A percentile compares a stretch with the other conserved stretches of the same genome.
phyloP scores from a whole-genome alignment of 2,888 invertebrate genomes.

The Aplocera efformata region DNA sequence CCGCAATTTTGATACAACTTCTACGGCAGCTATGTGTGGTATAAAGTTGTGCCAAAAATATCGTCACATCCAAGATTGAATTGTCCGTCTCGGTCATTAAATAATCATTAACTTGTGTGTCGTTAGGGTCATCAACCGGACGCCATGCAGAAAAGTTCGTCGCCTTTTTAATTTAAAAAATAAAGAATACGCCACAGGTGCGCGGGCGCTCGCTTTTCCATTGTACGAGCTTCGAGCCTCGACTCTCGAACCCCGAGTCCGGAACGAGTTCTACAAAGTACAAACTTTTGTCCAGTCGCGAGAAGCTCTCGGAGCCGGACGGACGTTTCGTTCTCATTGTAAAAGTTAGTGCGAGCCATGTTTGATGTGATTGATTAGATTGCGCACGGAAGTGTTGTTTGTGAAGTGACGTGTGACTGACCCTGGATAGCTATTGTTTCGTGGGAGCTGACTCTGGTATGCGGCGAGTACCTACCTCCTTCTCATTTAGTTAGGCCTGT shows the following conservation, averaged over 20 bases:
- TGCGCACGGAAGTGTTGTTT: conserved; percentile 33
- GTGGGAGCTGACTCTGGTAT: conserved; percentile 62
- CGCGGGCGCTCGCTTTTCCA: conserved; percentile 65
- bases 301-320: conserved; percentile 34
- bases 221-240: conserved; percentile 52
- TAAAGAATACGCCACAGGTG: conserved; percentile 67
- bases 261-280: conserved; percentile 19
- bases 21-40: not conserved
- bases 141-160: conserved; percentile 61
- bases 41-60: not conserved
- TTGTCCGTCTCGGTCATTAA: conserved; percentile 28
- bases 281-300: conserved; percentile 39
- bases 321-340: conserved; percentile 26
- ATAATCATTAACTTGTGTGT: conserved; percentile 20
- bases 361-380: conserved; percentile 47
- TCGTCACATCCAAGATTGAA: conserved; percentile 19
- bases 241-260: conserved; percentile 27
- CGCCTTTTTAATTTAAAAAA: conserved; percentile 53
- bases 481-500: not conserved
- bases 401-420: conserved; percentile 48
- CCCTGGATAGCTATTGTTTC: conserved; percentile 43
- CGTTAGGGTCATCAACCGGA: conserved; percentile 62
- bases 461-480: conserved; percentile 33
- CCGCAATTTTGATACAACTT: conserved; percentile 30
- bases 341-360: conserved; percentile 28